Percentiles rank a stretch among this genome's conserved stretches.
Evolutionary conservation across 2,888 invertebrate genomes (phyloP).

Genomic region (Furcula furcula): DNA sequence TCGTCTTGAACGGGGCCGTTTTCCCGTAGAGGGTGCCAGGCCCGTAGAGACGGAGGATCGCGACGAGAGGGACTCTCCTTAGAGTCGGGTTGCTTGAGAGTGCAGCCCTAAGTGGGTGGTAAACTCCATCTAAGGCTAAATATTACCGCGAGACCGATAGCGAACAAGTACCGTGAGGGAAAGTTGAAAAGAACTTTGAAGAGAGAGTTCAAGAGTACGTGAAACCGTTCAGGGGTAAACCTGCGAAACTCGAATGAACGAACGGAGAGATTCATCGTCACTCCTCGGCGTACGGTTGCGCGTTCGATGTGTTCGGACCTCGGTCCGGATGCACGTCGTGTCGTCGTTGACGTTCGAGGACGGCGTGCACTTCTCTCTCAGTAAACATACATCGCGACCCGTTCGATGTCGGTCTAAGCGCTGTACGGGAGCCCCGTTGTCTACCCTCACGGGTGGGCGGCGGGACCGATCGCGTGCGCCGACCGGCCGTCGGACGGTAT

Average conservation of each 20-base stretch:
- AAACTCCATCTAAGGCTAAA: conserved; percentile 83
- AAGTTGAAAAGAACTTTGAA: conserved; percentile 87
- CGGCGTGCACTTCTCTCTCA: conserved; percentile 54
- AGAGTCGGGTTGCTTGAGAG: conserved; percentile 82
- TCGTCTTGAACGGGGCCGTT: conserved; percentile 74
- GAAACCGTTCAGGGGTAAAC: conserved; percentile 78
- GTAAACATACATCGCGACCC: conserved; percentile 78
- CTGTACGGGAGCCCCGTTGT: conserved; percentile 36
- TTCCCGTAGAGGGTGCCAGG: conserved; percentile 78
- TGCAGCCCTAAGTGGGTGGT: conserved; percentile 84
- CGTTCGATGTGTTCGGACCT: conserved; percentile 17
- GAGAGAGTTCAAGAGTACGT: conserved; percentile 79
- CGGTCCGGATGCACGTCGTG: conserved; percentile 32
- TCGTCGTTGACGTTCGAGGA: conserved; percentile 41
- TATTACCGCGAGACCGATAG: conserved; percentile 85
- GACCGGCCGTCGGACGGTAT: conserved; percentile 25
- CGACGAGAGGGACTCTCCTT: conserved; percentile 43
- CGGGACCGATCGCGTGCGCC: conserved; percentile 8
- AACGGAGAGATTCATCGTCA: conserved; percentile 63
- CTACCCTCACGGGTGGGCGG: not conserved
- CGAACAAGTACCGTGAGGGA: conserved; percentile 86
- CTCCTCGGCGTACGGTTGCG: conserved; percentile 36
- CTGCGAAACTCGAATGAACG: conserved; percentile 80
- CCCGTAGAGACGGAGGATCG: conserved; percentile 63
- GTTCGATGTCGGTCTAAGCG: conserved; percentile 67